Conservation (phyloP, 2,113 vertebrate genomes). For the Coryphaenoides rupestris region DNA sequence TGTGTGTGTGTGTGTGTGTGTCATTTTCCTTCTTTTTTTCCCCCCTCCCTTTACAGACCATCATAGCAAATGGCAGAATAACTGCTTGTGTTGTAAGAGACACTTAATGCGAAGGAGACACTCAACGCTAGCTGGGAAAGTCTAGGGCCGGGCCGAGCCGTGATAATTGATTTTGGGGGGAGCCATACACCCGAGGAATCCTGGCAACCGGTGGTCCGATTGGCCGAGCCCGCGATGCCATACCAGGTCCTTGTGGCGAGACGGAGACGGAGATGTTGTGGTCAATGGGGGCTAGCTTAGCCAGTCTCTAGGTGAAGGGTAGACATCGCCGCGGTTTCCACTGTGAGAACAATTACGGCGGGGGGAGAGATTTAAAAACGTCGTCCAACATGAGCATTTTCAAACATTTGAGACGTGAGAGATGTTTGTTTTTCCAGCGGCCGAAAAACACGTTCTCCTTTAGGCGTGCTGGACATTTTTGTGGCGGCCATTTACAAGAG, state of each 20-base stretch:
- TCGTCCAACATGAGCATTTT: slow-evolving; percentile 44
- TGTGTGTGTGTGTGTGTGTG: too few species aligned
- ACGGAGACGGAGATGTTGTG: slow-evolving; percentile 68
- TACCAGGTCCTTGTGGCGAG: slow-evolving; percentile 64
- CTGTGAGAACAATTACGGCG: slow-evolving; percentile 66
- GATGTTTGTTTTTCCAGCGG: slow-evolving; percentile 67
- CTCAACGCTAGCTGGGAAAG: slow-evolving; percentile 66
- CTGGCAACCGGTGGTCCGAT: slow-evolving; percentile 41
- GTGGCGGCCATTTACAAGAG: slow-evolving; percentile 49
- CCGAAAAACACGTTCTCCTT: slow-evolving; percentile 34
- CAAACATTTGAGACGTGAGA: slow-evolving; percentile 58
- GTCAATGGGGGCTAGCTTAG: slow-evolving; percentile 52
- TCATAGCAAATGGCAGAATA: slow-evolving; percentile 35
- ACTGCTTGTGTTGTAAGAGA: slow-evolving; percentile 46
- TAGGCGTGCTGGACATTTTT: slow-evolving; percentile 61
- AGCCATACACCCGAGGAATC: slow-evolving; percentile 46
- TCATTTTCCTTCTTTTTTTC: slow-evolving; percentile 46
- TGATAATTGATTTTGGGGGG: slow-evolving; percentile 54
- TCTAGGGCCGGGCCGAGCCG: slow-evolving; percentile 57
- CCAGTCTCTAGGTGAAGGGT: slow-evolving; percentile 49
- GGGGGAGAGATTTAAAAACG: slow-evolving; percentile 63
- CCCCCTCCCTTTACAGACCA: slow-evolving; percentile 25
- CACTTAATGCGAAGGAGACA: slow-evolving; percentile 46
- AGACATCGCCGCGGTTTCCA: slow-evolving; percentile 48
- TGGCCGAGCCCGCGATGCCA: slow-evolving; percentile 36